phyloP scores from a whole-genome alignment of 2,797 vertebrate species.

The Propithecus perrieri region DNA sequence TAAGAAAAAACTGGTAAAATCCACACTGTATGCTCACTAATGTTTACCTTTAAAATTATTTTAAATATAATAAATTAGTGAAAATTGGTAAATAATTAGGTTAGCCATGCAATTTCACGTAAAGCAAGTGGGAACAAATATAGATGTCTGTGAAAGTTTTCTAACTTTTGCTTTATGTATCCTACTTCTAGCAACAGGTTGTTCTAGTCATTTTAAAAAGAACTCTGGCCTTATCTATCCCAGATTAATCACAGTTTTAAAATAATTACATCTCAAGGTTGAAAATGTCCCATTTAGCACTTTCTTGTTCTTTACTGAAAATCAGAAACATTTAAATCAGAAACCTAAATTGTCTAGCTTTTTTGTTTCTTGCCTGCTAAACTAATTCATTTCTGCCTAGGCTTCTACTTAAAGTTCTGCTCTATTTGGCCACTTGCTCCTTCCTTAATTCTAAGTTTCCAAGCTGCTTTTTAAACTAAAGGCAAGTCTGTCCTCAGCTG shows the following conservation, averaged over 20 bases:
- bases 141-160: background rate
- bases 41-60: background rate
- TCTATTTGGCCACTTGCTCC: background rate
- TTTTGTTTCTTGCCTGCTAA: background rate
- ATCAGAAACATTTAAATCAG: background rate
- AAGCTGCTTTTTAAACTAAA: background rate
- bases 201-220: background rate
- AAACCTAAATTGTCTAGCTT: slow-evolving; percentile 1
- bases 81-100: background rate
- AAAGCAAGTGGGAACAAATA: background rate
- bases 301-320: background rate
- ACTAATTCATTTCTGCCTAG: background rate
- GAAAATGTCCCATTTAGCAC: background rate
- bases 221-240: background rate
- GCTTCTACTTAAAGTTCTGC: background rate
- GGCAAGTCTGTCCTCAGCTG: background rate
- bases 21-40: background rate
- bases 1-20: background rate
- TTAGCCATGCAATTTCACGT: background rate
- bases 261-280: slow-evolving; percentile 2
- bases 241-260: slow-evolving; percentile 19
- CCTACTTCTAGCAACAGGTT: background rate
- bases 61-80: background rate
- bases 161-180: background rate
- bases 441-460: slow-evolving; percentile 35